phyloP scores from a whole-genome alignment of 2,888 invertebrate species.

The Eupithecia subfuscata region DNA sequence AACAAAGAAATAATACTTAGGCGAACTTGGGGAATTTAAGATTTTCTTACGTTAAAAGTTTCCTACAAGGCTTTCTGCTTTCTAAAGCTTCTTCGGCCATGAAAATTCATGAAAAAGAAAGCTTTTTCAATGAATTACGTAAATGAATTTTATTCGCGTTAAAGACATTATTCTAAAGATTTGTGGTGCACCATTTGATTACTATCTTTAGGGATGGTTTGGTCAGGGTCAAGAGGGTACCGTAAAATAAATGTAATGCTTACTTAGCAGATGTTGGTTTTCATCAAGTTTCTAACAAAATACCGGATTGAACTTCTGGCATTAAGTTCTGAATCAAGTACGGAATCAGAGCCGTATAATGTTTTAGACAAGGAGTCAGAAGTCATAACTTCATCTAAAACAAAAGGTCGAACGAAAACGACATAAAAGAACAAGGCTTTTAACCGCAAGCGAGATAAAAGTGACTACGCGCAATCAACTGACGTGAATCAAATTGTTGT shows the following conservation, averaged over 20 bases:
- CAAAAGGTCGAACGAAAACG: not conserved
- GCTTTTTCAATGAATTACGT: slow-evolving; percentile 5
- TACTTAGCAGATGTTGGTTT: not conserved
- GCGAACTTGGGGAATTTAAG: not conserved
- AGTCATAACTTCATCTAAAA: not conserved
- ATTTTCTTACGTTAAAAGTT: slow-evolving; percentile 22
- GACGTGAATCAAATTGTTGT: not conserved
- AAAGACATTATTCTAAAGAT: slow-evolving; percentile 1
- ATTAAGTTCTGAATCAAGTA: not conserved
- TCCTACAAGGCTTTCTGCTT: slow-evolving; percentile 16
- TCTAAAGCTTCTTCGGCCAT: slow-evolving; percentile 10
- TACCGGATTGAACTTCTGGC: not conserved
- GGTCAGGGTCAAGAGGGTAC: slow-evolving; percentile 12
- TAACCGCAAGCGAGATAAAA: not conserved
- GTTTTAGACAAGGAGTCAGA: not conserved
- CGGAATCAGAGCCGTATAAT: not conserved
- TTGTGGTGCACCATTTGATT: slow-evolving; percentile 5
- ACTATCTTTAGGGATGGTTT: slow-evolving; percentile 3
- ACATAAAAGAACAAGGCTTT: not conserved
- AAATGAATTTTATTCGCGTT: not conserved
- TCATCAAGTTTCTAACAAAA: not conserved
- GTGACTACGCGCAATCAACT: slow-evolving; percentile 1
- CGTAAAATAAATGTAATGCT: not conserved
- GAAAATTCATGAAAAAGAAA: slow-evolving; percentile 7
- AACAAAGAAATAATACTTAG: slow-evolving; percentile 22